phyloP scores from a whole-genome alignment of 2,888 invertebrate species.

The Drosophila stalkeri region DNA sequence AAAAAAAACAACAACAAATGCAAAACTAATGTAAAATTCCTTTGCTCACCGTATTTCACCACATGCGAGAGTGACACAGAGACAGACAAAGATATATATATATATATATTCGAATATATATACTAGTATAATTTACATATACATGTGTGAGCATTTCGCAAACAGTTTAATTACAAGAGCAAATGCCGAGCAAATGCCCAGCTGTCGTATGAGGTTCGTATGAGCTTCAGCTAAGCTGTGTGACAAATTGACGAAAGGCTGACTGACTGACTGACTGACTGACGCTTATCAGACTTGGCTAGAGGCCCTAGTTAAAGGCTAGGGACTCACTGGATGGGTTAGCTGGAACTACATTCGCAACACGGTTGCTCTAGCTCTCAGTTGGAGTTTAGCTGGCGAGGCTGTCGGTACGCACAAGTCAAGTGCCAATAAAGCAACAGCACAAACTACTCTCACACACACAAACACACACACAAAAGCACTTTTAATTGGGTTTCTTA shows the following conservation, averaged over 20 bases:
- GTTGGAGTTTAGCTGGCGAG: constrained; percentile 68
- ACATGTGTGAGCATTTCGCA: constrained; percentile 10
- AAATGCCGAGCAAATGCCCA: constrained; percentile 21
- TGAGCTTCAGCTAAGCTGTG: constrained; percentile 19
- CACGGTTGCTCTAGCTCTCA: constrained; percentile 45
- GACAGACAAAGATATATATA: background rate
- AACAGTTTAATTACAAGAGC: constrained; percentile 55
- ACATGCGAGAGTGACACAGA: constrained; percentile 14
- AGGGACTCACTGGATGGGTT: constrained; percentile 8
- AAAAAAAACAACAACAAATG: constrained; percentile 1
- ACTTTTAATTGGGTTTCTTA: constrained; percentile 41
- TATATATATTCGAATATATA: background rate
- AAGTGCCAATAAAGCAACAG: constrained; percentile 6
- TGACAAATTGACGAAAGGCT: constrained; percentile 62
- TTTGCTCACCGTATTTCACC: constrained; percentile 19
- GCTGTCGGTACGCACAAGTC: constrained; percentile 64
- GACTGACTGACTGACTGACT: constrained; percentile 37
- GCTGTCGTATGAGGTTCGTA: constrained; percentile 27
- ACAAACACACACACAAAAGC: constrained; percentile 20
- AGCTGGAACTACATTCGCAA: constrained; percentile 38
- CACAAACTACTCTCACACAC: background rate
- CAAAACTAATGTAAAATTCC: constrained; percentile 22
- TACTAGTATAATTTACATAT: background rate
- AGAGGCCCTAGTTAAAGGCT: constrained; percentile 5
- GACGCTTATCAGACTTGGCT: constrained; percentile 41